Conservation (phyloP, 2,888 invertebrate species). For the Torymus auratus region DNA sequence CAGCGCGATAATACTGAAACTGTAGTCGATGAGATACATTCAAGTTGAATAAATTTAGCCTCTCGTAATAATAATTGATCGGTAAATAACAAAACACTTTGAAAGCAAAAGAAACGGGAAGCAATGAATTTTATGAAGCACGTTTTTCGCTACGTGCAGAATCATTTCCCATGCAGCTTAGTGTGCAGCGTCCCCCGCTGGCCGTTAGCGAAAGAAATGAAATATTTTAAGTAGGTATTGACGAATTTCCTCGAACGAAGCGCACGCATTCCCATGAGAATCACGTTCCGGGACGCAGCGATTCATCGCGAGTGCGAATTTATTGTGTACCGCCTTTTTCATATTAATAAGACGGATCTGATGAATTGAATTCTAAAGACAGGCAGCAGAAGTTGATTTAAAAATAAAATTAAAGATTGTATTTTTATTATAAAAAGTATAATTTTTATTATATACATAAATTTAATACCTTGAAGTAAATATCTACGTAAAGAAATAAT, state of each 20-base stretch:
- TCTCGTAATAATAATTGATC: no score
- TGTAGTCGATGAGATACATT: no score
- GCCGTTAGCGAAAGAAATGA: conserved; percentile 28
- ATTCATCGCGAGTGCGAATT: conserved; percentile 57
- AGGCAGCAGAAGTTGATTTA: no score
- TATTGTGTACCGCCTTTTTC: conserved; percentile 58
- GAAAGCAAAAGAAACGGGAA: conserved; percentile 18
- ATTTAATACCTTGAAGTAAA: no score
- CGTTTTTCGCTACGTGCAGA: conserved; percentile 50
- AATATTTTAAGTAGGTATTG: conserved; percentile 51
- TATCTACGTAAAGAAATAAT: no score
- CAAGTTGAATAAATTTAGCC: no score
- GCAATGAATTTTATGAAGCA: conserved; percentile 38
- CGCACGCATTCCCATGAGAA: conserved; percentile 59
- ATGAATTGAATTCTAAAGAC: conserved; percentile 12
- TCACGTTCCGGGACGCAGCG: conserved; percentile 62
- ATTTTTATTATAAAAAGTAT: no score
- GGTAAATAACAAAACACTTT: no score
- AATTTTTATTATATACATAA: no score
- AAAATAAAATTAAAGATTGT: no score
- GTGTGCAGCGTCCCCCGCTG: conserved; percentile 23
- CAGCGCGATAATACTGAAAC: background rate
- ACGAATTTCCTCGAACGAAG: conserved; percentile 49
- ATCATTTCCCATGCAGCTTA: conserved; percentile 52
- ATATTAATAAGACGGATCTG: conserved; percentile 48